Evolutionary conservation across 35 echinoderm and acorn worm species (phyloP).

Genomic region (Patiria miniata): DNA sequence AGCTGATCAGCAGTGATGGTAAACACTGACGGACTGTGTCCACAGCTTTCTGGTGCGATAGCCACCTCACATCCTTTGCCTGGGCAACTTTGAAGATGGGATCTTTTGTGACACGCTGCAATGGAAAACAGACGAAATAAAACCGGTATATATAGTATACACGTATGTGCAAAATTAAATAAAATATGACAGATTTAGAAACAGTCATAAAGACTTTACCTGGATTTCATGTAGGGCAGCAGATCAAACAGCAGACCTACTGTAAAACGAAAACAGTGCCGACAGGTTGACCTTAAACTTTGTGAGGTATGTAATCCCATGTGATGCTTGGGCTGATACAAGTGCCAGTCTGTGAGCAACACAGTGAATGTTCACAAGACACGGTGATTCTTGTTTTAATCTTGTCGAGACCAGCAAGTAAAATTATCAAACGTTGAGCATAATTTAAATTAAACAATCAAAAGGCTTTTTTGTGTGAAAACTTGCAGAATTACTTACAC

Average conservation of each 20-base stretch:
- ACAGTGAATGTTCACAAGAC: not conserved
- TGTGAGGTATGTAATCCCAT: not conserved
- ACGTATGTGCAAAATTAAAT: not conserved
- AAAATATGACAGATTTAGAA: no score
- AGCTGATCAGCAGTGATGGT: not conserved
- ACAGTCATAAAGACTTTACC: not conserved
- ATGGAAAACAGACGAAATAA: not conserved
- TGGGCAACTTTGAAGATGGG: constrained; percentile 8
- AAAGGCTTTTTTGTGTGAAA: no score
- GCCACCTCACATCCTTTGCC: constrained; percentile 5
- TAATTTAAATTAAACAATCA: no score
- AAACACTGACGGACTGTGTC: not conserved
- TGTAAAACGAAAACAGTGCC: not conserved
- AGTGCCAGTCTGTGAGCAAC: not conserved
- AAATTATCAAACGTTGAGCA: no score
- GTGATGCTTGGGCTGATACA: not conserved
- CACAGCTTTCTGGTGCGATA: constrained; percentile 1
- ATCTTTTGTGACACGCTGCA: not conserved
- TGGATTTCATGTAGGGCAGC: not conserved
- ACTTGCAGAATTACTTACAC: constrained; percentile 8
- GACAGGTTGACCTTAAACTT: not conserved
- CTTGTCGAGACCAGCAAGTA: not conserved
- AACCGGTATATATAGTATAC: not conserved
- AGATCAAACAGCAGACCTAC: not conserved
- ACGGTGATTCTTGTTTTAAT: not conserved